phyloP scores from a whole-genome alignment of 2,113 vertebrate genomes.

The Riparia riparia region DNA sequence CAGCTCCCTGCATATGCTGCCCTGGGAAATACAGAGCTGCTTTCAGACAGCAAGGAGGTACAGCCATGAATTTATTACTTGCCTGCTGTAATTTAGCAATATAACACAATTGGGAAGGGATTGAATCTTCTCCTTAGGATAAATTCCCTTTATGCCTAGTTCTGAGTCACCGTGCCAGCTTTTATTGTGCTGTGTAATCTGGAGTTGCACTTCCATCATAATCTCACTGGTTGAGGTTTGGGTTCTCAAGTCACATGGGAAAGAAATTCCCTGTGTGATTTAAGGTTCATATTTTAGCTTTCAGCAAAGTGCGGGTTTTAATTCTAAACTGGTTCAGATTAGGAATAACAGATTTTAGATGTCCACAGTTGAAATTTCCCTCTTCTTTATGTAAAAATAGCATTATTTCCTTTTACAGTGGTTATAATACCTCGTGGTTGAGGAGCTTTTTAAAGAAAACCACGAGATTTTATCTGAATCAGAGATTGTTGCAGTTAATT shows the following conservation, averaged over 20 bases:
- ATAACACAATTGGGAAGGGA: neutral
- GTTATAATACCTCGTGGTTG: neutral
- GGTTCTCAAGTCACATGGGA: neutral
- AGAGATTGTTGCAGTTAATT: neutral
- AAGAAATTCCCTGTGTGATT: neutral
- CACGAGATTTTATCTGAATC: neutral
- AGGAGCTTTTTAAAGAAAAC: neutral
- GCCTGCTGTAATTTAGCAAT: neutral
- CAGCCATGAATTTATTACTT: neutral
- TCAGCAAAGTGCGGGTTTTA: neutral
- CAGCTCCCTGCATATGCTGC: neutral
- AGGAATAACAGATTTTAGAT: neutral
- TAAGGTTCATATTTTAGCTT: neutral
- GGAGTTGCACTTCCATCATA: neutral
- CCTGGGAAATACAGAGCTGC: neutral
- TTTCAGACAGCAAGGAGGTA: neutral
- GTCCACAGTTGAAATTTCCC: neutral
- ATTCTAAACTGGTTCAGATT: neutral
- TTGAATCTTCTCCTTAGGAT: neutral
- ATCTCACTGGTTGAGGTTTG: neutral
- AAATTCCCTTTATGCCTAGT: neutral
- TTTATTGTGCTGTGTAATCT: neutral
- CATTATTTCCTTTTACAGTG: neutral
- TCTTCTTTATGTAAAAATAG: neutral
- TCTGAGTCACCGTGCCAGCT: neutral